Percentiles rank a stretch among this genome's conserved stretches.
phyloP scores from a whole-genome alignment of 2,888 invertebrate species.

The Strigamia transsilvanica region DNA sequence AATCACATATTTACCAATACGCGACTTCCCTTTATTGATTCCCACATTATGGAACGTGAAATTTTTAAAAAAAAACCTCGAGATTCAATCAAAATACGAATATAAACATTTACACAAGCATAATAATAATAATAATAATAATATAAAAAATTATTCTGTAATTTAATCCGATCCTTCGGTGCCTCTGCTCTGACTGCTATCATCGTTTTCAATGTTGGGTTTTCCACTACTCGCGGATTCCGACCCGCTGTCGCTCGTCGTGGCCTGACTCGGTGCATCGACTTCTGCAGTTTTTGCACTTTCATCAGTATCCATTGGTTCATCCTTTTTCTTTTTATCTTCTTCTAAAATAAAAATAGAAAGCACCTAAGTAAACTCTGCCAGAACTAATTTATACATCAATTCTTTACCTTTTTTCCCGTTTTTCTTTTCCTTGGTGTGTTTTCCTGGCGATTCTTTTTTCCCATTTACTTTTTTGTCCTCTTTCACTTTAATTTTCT shows the following conservation, averaged over 20 bases:
- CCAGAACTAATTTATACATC: background rate
- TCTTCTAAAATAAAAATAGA: background rate
- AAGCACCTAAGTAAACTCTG: background rate
- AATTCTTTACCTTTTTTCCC: background rate
- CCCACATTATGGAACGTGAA: conserved; percentile 11
- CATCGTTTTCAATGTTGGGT: conserved; percentile 40
- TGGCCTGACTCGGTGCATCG: conserved; percentile 36
- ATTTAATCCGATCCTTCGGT: conserved; percentile 47
- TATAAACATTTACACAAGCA: background rate
- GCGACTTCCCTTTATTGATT: conserved; percentile 3
- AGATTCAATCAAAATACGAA: background rate
- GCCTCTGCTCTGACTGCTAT: conserved; percentile 51
- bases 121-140: background rate
- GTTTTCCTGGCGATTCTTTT: background rate
- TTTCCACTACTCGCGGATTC: conserved; percentile 23
- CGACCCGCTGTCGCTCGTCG: conserved; percentile 26
- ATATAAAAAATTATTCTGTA: background rate
- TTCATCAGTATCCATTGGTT: conserved; percentile 51
- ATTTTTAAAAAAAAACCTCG: background rate
- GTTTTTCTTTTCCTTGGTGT: background rate
- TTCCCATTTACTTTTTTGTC: conserved; percentile 11
- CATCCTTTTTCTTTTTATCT: conserved; percentile 23
- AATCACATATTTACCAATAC: conserved; percentile 1
- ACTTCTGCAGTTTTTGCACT: conserved; percentile 5
- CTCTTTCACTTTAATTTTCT: conserved; percentile 7